Percentiles rank a stretch among this genome's conserved stretches.
phyloP scores from a whole-genome alignment of 2,888 invertebrate species.

The Volucella bombylans region DNA sequence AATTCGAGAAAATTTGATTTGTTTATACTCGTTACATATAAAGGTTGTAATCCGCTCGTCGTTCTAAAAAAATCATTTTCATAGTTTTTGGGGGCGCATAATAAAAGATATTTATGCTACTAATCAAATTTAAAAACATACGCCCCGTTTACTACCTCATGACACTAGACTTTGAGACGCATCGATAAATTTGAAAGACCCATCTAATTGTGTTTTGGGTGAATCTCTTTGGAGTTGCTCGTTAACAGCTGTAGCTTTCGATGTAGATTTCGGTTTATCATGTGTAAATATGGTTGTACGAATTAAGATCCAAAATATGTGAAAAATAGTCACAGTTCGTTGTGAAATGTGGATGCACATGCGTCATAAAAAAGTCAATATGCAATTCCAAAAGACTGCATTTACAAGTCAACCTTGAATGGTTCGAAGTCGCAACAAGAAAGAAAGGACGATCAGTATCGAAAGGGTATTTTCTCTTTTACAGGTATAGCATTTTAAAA shows the following conservation, averaged over 20 bases:
- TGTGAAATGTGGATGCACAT: too few species aligned
- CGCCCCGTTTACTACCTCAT: not conserved
- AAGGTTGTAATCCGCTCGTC: not conserved
- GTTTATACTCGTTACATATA: not conserved
- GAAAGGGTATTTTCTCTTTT: too few species aligned
- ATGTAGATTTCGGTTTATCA: too few species aligned
- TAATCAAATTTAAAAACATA: not conserved
- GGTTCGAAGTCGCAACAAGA: too few species aligned
- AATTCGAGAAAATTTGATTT: not conserved
- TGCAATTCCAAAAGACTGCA: too few species aligned
- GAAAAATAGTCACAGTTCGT: too few species aligned
- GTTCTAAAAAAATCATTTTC: not conserved
- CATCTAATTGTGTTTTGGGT: not conserved
- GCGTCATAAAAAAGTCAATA: too few species aligned
- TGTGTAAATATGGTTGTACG: too few species aligned
- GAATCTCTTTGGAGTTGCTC: slow-evolving; percentile 1
- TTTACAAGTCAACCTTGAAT: too few species aligned
- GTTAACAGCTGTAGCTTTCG: not conserved
- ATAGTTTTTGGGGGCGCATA: not conserved
- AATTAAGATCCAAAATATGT: too few species aligned
- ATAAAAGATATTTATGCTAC: not conserved
- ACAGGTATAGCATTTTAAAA: too few species aligned
- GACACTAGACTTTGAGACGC: slow-evolving; percentile 22
- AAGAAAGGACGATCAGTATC: too few species aligned
- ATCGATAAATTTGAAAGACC: not conserved